A percentile compares a stretch with the other conserved stretches of the same genome.
Evolutionary conservation across 2,888 invertebrate species (phyloP).

Genomic region (Eilema griseolum): DNA sequence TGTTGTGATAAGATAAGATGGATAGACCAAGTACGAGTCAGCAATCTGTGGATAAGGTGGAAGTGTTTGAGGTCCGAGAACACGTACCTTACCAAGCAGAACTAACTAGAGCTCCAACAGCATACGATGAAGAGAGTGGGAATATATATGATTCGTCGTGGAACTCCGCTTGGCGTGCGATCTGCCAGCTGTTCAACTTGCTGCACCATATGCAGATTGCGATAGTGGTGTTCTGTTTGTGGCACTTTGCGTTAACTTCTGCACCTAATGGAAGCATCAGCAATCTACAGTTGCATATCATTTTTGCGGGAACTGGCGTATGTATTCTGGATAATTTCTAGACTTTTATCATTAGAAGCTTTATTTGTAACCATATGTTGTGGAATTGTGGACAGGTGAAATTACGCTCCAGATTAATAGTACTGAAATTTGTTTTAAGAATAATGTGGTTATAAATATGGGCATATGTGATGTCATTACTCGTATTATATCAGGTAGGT

Average conservation of each 20-base stretch:
- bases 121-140: constrained; percentile 79
- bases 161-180: constrained; percentile 77
- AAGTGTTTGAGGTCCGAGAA: constrained; percentile 81
- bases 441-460: background rate
- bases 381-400: background rate
- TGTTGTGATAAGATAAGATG: constrained; percentile 73
- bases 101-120: constrained; percentile 73
- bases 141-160: constrained; percentile 69
- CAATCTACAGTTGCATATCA: constrained; percentile 80
- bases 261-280: constrained; percentile 75
- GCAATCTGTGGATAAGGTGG: constrained; percentile 77
- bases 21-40: constrained; percentile 80
- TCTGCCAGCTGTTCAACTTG: constrained; percentile 79
- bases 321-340: constrained; percentile 53
- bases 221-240: constrained; percentile 79
- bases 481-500: background rate
- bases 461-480: background rate
- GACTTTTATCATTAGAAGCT: background rate
- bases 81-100: constrained; percentile 83
- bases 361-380: background rate
- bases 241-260: constrained; percentile 78
- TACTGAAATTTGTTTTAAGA: too few species aligned
- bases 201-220: constrained; percentile 82
- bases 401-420: background rate
- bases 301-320: constrained; percentile 84